phyloP scores from a whole-genome alignment of 1,140 invertebrate genomes.

The Homarus americanus region DNA sequence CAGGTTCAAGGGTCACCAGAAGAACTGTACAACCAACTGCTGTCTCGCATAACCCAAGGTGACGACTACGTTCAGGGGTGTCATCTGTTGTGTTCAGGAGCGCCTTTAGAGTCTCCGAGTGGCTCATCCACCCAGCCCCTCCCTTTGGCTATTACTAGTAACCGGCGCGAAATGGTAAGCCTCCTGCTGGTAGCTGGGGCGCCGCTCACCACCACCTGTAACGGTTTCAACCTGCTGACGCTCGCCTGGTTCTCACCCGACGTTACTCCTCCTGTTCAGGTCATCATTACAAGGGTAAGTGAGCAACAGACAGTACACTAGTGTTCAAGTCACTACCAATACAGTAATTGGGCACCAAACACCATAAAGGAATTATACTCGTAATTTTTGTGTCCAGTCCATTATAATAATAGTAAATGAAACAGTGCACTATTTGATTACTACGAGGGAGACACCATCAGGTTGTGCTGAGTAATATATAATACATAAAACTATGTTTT shows the following conservation, averaged over 20 bases:
- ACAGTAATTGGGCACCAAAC: too few species aligned
- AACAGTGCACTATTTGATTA: too few species aligned
- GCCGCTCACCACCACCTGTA: slow-evolving; percentile 31
- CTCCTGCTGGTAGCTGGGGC: slow-evolving; percentile 28
- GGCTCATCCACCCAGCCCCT: neutral
- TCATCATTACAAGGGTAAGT: slow-evolving; percentile 41
- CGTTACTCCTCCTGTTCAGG: neutral
- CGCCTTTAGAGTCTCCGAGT: slow-evolving; percentile 6
- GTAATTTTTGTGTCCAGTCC: too few species aligned
- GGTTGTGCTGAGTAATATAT: too few species aligned
- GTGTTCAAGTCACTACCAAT: too few species aligned
- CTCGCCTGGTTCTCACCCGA: slow-evolving; percentile 30
- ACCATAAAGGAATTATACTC: too few species aligned
- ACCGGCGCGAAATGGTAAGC: slow-evolving; percentile 2
- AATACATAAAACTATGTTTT: too few species aligned
- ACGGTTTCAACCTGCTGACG: slow-evolving; percentile 21
- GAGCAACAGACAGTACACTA: too few species aligned
- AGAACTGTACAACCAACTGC: neutral
- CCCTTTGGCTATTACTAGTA: slow-evolving; percentile 19
- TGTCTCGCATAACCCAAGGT: neutral
- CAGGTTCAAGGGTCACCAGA: too few species aligned
- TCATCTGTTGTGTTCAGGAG: neutral
- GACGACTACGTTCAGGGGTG: slow-evolving; percentile 12
- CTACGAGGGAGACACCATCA: too few species aligned
- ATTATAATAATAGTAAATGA: too few species aligned